A percentile compares a stretch with the other conserved stretches of the same genome.
phyloP scores from a whole-genome alignment of 2,797 vertebrate genomes.

The Notolabrus celidotus region DNA sequence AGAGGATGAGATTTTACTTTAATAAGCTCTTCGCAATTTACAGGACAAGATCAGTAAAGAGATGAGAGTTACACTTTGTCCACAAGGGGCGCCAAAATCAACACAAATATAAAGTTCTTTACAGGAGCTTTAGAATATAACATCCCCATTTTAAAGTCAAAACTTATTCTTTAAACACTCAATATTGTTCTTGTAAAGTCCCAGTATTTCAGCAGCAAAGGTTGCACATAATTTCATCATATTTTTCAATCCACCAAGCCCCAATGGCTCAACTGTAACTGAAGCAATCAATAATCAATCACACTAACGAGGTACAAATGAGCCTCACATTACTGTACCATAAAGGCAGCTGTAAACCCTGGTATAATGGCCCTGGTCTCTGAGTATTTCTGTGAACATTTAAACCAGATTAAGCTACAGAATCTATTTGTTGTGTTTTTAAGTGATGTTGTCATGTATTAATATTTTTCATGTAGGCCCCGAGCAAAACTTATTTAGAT shows the following conservation, averaged over 20 bases:
- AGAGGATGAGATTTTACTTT: too few relatives aligned
- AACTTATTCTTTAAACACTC: not conserved
- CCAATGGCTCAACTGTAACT: not conserved
- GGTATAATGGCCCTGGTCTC: not conserved
- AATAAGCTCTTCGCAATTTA: too few relatives aligned
- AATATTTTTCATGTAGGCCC: constrained; percentile 55
- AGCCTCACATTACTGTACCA: not conserved
- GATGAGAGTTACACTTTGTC: too few relatives aligned
- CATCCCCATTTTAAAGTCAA: not conserved
- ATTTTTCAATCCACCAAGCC: not conserved
- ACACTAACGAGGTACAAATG: not conserved
- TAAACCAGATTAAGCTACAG: constrained; percentile 8
- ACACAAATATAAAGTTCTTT: too few relatives aligned
- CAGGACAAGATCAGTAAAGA: too few relatives aligned
- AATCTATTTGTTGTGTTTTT: constrained; percentile 23
- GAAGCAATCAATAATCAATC: constrained; percentile 12
- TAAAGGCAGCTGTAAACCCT: not conserved
- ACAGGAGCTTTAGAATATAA: not conserved
- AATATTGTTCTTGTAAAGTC: not conserved
- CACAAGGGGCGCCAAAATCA: too few relatives aligned
- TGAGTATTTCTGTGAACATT: constrained; percentile 20
- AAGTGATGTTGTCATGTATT: constrained; percentile 39
- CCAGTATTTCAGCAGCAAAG: not conserved
- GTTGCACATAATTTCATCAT: constrained; percentile 13
- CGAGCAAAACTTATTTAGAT: constrained; percentile 42